Evolutionary conservation across 2,888 invertebrate species (phyloP), one percentile per base, ranked within the genome.

Genomic region (Mamestra brassicae): DNA sequence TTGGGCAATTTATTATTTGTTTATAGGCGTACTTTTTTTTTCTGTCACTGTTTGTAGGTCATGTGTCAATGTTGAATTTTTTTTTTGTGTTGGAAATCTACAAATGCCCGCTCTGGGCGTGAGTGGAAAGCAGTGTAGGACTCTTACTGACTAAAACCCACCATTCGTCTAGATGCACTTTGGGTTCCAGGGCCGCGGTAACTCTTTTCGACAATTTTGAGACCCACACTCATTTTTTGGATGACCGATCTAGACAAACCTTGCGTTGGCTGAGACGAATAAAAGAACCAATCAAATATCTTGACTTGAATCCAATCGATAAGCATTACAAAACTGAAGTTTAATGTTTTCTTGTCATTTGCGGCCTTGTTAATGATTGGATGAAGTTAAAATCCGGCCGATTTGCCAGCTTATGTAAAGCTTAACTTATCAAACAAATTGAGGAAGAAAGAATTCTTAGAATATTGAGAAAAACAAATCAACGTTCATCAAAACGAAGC

Each of bases 1-100:
- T n/a, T 8, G 15, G 45, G 47, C 45, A 10, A 71, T 76, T 80
- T 74, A 75, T 68, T 60, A 45, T 77, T 34, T 10, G 52, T 38
- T 10, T 47, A 47, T 47, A 47, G 7, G 26, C 47, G 36, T 64
- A 42, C 38, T 26, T 0, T 50, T 54, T 54, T 71, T 57, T 45
- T 67, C n/a, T 65, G 36, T 63, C 57, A 58, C 26, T 13, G 13
- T 47, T 47, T 47, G 4, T 13, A 15, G 13, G 47, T 47, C 13
- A 47, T 47, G 47, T 47, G 13, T 47, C 47, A 47, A 38, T 38
- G 6, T 5, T 38, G 6, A 38, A 1, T 26, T 26, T 26, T 26
- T 26, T 26, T 26, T 26, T 26, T 26, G 26, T 26, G 26, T 26
- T 26, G 26, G 26, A 26, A 26, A 26, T 26, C 26, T 26, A 26